Percentiles rank a stretch among this genome's conserved stretches.
Conservation (phyloP, 2,113 vertebrate species). For the Sakesphorus luctuosus region DNA sequence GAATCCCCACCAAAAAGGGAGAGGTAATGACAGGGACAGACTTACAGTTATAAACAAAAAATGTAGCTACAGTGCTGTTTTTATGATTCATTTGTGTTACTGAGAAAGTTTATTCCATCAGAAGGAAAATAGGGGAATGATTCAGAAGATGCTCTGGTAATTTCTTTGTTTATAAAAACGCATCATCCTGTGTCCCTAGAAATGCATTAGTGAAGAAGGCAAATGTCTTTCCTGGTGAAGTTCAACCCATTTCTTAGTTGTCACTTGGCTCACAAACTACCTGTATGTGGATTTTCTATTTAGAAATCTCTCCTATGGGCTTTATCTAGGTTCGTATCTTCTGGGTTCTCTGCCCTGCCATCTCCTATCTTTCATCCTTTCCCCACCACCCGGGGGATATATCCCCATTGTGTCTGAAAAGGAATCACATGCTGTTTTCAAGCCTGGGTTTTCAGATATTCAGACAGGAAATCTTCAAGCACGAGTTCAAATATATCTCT, state of each 20-base stretch:
- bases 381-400: background rate
- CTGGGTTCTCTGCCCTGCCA: background rate
- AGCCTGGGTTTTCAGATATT: background rate
- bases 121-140: background rate
- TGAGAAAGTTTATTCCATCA: background rate
- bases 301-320: background rate
- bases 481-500: background rate
- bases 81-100: background rate
- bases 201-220: background rate
- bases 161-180: background rate
- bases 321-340: background rate
- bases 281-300: background rate
- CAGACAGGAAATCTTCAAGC: background rate
- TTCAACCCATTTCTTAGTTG: background rate
- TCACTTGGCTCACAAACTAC: background rate
- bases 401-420: background rate
- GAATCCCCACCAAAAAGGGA: background rate
- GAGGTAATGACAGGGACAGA: fast-evolving
- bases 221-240: background rate
- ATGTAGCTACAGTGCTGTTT: fast-evolving
- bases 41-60: background rate
- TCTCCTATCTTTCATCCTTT: background rate
- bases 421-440: background rate
- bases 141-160: background rate
- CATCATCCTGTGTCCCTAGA: background rate